A percentile compares a stretch with the other conserved stretches of the same genome.
Conservation (phyloP, 37 sponge, comb jelly and placozoan species). For the Aphrocallistes beatrix region DNA sequence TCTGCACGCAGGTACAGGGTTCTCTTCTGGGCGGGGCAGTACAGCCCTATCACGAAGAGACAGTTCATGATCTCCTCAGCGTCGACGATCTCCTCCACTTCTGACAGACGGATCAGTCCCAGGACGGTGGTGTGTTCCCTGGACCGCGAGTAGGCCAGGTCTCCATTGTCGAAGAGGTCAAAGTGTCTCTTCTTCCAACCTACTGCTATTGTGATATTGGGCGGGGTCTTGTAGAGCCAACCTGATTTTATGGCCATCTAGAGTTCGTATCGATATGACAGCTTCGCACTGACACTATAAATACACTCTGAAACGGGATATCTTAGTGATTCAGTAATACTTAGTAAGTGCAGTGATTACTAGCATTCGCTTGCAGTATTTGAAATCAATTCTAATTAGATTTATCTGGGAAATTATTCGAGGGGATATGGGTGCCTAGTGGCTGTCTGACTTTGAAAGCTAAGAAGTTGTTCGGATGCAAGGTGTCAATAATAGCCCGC, state of each 20-base stretch:
- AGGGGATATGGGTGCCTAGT: not conserved
- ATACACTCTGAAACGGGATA: no score
- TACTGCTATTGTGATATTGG: not conserved
- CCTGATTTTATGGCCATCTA: not conserved
- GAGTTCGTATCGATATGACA: no score
- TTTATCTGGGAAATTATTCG: no score
- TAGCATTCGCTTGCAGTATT: no score
- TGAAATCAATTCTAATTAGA: no score
- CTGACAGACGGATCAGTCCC: not conserved
- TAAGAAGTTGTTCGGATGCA: not conserved
- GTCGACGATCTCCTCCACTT: not conserved
- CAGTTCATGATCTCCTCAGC: not conserved
- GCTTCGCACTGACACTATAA: no score
- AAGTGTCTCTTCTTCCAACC: conserved; percentile 1
- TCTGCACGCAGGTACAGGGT: not conserved
- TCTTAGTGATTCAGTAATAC: no score
- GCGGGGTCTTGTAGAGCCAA: conserved; percentile 1
- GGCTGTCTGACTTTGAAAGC: not conserved
- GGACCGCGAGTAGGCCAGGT: not conserved
- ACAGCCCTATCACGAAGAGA: not conserved
- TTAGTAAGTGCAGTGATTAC: no score
- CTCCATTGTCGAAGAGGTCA: not conserved
- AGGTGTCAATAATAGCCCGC: not conserved
- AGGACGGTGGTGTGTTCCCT: not conserved
- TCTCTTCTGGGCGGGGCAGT: not conserved